Evolutionary conservation across 1,140 invertebrate species (phyloP).

Genomic region (Nomia melanderi): DNA sequence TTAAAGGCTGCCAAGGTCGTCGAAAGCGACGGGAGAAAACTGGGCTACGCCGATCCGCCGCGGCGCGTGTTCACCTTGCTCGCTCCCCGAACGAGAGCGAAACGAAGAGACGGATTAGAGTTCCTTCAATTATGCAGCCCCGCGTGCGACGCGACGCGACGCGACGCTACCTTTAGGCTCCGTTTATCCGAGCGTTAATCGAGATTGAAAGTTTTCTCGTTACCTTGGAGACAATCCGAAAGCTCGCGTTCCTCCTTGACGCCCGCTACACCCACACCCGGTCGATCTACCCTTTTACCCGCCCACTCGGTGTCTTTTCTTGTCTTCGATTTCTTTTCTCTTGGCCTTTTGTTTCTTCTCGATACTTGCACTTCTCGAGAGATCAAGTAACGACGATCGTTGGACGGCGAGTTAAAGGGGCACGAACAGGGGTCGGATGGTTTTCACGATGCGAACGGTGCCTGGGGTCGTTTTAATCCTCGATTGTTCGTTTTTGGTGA

Average conservation of each 20-base stretch:
- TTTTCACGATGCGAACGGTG: too few relatives aligned
- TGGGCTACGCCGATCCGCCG: too few relatives aligned
- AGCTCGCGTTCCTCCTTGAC: neutral
- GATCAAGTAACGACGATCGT: neutral
- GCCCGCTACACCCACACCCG: neutral
- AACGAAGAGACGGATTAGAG: conserved; percentile 12
- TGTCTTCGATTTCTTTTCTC: too few relatives aligned
- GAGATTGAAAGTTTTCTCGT: conserved; percentile 56
- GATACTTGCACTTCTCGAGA: neutral
- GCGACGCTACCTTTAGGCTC: neutral
- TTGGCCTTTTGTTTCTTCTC: neutral
- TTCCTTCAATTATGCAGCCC: conserved; percentile 20
- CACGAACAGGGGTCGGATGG: too few relatives aligned
- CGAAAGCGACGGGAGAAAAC: neutral
- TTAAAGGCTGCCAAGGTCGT: conserved; percentile 13
- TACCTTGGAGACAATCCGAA: conserved; percentile 31
- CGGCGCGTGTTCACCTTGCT: neutral
- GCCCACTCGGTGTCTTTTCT: conserved; percentile 18
- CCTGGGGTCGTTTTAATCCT: too few relatives aligned
- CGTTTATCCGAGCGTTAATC: conserved; percentile 29
- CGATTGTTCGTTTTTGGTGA: too few relatives aligned
- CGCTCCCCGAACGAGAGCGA: neutral
- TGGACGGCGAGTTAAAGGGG: too few relatives aligned
- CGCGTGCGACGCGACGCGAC: neutral
- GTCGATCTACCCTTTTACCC: neutral